Base-by-base conservation (phyloP, 2,797 vertebrate genomes). In the Sebastes jordani region DNA sequence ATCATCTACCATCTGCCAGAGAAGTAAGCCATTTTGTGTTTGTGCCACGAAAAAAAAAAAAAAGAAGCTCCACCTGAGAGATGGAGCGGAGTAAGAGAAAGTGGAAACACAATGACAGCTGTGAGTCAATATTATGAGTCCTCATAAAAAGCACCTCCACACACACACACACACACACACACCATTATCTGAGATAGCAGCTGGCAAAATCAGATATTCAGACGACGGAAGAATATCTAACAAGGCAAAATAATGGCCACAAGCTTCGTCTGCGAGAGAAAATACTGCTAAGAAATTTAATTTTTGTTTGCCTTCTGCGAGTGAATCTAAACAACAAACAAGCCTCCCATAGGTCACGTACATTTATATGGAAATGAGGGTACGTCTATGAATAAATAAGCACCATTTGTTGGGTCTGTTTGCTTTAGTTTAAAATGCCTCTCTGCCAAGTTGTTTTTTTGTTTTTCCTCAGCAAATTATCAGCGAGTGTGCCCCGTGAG, bases 321-420 rank as follows among this genome's bases (percentile, higher is more conserved):
- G 78, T 42, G 36, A 81, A 79, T 79, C 71, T 84, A 78, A 90
- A 85, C 86, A 81, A 81, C 83, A 87, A 89, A 84, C 87, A 86
- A 74, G 61, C 52, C 62, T 74, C 75, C 70, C 64, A 89, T 80
- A 88, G 89, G 83, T 89, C 91, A 89, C 66, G 8, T 59, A 84
- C 62, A 91, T 91, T 85, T 88, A 89, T 89, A 93, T 93, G 92
- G 89, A 91, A 92, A 94, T 94, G 66, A 92, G 89, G 81, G 65
- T 52, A 68, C 6, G 10, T 76, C 89, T 68, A 69, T 81, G 87
- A 92, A 93, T 92, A 90, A 89, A 91, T 90, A 86, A 88, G 71
- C 62, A 5, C 38, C 38, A 27, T 76, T 76, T 85, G 86, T 71
- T 74, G 70, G 62, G 69, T 67, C 60, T 82, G 61, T 90, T 88